Evolutionary conservation across 2,888 invertebrate species (phyloP), one percentile per base, ranked within the genome.

Genomic region (Morpho achilles): DNA sequence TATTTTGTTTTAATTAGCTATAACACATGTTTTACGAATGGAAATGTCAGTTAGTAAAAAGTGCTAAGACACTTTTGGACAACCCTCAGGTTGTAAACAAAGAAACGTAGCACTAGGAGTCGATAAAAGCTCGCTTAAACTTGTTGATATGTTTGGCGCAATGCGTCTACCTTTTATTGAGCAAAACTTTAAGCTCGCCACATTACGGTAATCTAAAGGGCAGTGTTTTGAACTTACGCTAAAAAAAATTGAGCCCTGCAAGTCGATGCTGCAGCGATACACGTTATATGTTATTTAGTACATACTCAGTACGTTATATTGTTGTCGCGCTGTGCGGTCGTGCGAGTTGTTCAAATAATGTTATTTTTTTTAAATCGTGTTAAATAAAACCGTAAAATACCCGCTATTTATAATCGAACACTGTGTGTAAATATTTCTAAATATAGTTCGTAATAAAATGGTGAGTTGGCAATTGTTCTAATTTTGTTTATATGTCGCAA

Each of bases 321-420:
- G 47, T 51, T 49, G 63, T 50, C 51, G 57, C 51, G 53, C 53
- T 46, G 65, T 39, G 22, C 61, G 63, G 65, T 61, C 63, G 65
- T 61, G 59, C 9, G 16, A 22, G 40, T n/a, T 46, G 49, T 39
- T 47, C 8, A 9, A 43, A 8, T 43, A 43, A 8, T 43, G 43
- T 43, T n/a, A 3, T n/a, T 43, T 43, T 43, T 43, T 43, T 43
- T 42, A 23, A 32, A 32, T 43, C 43, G 8, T 43, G 8, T 9
- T 3, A 43, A 43, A 43, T 4, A 43, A 43, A 43, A 2, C 8
- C 5, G 1, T 43, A 7, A 8, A n/a, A n/a, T 43, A 9, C n/a
- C 5, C 8, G 42, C 8, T 43, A 7, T 16, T 46, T 7, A 9
- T 41, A 46, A 53, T 53, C 46, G 45, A 40, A 7, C 40, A 53